Conservation (phyloP, 2,797 vertebrate genomes). For the Poecilia velifera region DNA sequence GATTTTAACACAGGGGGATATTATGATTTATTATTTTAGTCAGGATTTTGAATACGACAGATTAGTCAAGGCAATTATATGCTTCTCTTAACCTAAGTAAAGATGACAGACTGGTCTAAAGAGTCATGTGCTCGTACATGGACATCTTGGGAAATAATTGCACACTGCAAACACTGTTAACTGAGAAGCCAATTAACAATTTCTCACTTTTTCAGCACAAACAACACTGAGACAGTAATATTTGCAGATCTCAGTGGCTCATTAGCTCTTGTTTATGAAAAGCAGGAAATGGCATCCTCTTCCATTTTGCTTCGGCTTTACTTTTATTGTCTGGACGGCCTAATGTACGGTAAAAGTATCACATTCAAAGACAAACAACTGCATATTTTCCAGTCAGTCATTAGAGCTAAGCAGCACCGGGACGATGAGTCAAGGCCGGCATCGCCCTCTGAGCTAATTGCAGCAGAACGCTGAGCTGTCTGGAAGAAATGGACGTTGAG, state of each 20-base stretch:
- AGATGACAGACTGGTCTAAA: constrained; percentile 19
- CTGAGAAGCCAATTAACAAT: constrained; percentile 36
- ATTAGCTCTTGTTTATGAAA: constrained; percentile 63
- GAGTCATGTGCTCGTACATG: constrained; percentile 11
- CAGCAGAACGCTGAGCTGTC: constrained; percentile 34
- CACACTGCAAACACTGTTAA: not conserved
- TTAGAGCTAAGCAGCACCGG: constrained; percentile 59
- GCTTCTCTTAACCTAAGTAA: constrained; percentile 57
- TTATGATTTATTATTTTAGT: constrained; percentile 70
- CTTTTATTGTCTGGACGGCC: constrained; percentile 44
- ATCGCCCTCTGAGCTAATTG: constrained; percentile 54
- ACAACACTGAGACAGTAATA: constrained; percentile 33
- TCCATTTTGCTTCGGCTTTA: constrained; percentile 36
- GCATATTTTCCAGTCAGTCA: constrained; percentile 65
- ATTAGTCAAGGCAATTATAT: constrained; percentile 61
- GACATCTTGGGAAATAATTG: constrained; percentile 10
- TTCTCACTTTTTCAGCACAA: constrained; percentile 20
- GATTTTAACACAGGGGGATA: constrained; percentile 41
- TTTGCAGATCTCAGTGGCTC: constrained; percentile 45
- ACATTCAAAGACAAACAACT: constrained; percentile 55
- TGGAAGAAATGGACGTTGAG: constrained; percentile 41
- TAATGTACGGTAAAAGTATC: constrained; percentile 61
- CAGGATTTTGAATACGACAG: constrained; percentile 62
- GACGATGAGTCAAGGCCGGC: constrained; percentile 52
- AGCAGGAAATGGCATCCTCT: constrained; percentile 45